These are phyloP conservation scores for Rhyacophila evoluta DNA, from an alignment of 2,888 invertebrate genomes.

Conservation along the genomic window DNA sequence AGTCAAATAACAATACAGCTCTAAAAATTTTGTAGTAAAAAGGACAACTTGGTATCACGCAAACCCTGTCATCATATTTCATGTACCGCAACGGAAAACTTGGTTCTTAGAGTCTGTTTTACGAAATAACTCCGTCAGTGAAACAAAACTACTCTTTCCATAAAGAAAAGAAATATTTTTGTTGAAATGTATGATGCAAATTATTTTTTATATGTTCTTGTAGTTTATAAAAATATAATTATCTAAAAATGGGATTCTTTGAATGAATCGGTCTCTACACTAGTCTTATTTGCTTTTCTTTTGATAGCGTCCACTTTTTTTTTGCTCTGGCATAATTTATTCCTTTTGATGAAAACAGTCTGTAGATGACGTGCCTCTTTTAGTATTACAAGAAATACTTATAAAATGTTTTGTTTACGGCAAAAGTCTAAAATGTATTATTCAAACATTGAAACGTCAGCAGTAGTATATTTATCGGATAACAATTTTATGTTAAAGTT, in stretches of 20 bases:
- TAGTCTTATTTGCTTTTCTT: background rate
- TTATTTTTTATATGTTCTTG: no score
- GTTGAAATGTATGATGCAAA: no score
- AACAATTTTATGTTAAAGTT: background rate
- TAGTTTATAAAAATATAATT: no score
- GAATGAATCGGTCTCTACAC: no score
- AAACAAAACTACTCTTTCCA: no score
- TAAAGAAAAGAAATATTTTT: no score
- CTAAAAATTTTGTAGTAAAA: background rate
- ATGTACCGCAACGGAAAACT: background rate
- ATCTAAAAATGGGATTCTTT: no score
- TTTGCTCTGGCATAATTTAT: constrained; percentile 31
- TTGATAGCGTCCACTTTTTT: constrained; percentile 25
- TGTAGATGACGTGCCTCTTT: constrained; percentile 27
- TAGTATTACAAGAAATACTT: constrained; percentile 6
- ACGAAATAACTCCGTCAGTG: background rate
- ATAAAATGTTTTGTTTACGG: constrained; percentile 17
- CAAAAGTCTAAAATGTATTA: background rate
- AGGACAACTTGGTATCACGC: constrained; percentile 6
- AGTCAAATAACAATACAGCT: background rate
- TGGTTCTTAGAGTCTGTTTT: background rate
- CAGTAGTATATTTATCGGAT: background rate
- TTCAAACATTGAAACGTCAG: background rate
- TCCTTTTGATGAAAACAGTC: background rate
- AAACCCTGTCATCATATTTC: constrained; percentile 19